phyloP scores from a whole-genome alignment of 2,113 vertebrate genomes.

The Antechinus stuartii region DNA sequence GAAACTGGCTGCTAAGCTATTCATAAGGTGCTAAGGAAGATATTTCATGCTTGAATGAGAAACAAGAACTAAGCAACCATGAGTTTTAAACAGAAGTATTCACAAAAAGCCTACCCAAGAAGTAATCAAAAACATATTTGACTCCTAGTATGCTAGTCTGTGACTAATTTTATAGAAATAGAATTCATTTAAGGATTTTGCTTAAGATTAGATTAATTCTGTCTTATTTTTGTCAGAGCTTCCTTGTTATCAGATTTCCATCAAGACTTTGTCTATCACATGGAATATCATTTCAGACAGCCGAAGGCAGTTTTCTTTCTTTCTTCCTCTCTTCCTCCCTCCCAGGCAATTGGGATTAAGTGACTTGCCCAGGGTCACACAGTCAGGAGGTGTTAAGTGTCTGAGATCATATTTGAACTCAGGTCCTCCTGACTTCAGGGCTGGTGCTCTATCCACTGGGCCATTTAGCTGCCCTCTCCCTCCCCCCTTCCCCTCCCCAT shows the following conservation, averaged over 20 bases:
- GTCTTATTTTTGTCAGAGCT: neutral
- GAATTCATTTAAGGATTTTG: conserved; percentile 60
- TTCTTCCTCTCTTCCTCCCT: neutral
- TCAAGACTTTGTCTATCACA: conserved; percentile 23
- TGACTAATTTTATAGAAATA: conserved; percentile 48
- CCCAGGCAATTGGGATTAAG: too few species aligned
- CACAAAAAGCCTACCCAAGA: neutral
- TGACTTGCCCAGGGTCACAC: too few species aligned
- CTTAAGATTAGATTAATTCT: conserved; percentile 42
- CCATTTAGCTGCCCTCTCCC: neutral
- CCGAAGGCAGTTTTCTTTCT: neutral
- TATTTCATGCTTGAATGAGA: conserved; percentile 51
- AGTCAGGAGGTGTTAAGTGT: too few species aligned
- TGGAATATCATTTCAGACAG: neutral
- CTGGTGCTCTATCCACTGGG: too few species aligned
- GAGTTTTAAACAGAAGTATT: conserved; percentile 54
- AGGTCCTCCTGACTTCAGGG: too few species aligned
- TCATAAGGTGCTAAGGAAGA: conserved; percentile 21
- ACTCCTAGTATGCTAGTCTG: conserved; percentile 32
- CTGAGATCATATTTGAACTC: too few species aligned
- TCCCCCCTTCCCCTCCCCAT: neutral
- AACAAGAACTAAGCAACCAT: neutral
- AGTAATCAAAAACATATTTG: conserved; percentile 70
- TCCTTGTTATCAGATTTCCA: neutral
- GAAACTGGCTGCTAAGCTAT: conserved; percentile 33